Evolutionary conservation across 2,113 vertebrate species (phyloP).

Genomic region (Isichthys henryi): DNA sequence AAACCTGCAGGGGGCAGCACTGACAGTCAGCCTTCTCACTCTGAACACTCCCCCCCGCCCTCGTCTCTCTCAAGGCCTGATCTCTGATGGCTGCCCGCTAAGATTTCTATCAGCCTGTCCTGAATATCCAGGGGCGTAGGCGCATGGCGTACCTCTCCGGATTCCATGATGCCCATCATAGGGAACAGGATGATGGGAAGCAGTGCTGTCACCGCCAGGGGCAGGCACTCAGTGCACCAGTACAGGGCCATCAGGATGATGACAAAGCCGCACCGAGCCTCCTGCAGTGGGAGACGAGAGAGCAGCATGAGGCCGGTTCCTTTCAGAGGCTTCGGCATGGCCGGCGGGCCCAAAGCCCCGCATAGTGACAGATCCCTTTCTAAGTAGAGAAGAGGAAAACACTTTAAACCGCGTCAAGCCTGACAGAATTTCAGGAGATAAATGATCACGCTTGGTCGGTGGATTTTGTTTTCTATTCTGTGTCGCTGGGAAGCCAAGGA

Average conservation of each 20-base stretch:
- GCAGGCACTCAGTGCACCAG: conserved; percentile 88
- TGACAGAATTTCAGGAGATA: conserved; percentile 9
- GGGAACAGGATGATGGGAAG: conserved; percentile 82
- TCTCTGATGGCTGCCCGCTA: neutral
- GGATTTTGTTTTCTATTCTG: conserved; percentile 12
- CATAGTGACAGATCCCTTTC: neutral
- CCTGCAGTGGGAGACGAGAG: conserved; percentile 51
- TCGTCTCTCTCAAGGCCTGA: neutral
- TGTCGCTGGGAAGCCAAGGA: neutral
- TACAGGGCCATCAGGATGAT: conserved; percentile 86
- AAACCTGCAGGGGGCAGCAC: conserved; percentile 52
- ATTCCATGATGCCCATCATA: conserved; percentile 82
- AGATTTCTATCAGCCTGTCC: neutral
- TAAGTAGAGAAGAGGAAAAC: neutral
- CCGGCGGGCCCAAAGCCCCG: neutral
- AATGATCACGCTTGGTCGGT: neutral
- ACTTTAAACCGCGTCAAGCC: neutral
- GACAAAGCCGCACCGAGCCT: conserved; percentile 68
- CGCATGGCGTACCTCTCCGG: conserved; percentile 56
- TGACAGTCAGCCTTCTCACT: neutral
- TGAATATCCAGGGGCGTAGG: neutral
- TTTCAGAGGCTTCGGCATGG: neutral
- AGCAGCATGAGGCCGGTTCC: neutral
- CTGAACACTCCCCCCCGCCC: neutral
- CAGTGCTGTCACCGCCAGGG: conserved; percentile 77